Evolutionary conservation across 2,113 vertebrate genomes (phyloP).

Genomic region (Trogon surrucura): DNA sequence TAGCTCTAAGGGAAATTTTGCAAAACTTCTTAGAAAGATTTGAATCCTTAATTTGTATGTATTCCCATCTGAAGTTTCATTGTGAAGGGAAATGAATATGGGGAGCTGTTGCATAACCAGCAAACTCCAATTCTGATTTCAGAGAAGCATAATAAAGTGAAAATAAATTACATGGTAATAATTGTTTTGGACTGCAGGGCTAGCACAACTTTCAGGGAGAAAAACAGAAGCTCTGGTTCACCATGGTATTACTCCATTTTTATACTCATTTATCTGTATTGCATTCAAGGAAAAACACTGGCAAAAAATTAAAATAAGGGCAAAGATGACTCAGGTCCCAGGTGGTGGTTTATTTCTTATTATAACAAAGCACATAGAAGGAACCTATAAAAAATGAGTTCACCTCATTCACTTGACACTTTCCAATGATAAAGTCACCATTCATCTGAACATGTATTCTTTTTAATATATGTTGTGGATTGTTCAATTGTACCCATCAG

Average conservation of each 20-base stretch:
- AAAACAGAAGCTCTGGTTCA: conserved; percentile 51
- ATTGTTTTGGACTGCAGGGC: conserved; percentile 36
- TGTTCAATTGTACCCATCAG: not conserved
- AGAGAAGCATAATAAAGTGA: conserved; percentile 39
- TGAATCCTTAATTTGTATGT: conserved; percentile 41
- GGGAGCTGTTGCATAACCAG: not conserved
- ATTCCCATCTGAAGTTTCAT: conserved; percentile 41
- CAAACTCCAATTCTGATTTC: conserved; percentile 4
- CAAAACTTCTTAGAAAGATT: conserved; percentile 42
- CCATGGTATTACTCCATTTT: not conserved
- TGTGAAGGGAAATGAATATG: conserved; percentile 41
- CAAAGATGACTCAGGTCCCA: conserved; percentile 36
- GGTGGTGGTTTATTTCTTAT: not conserved
- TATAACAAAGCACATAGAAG: not conserved
- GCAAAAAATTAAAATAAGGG: conserved; percentile 23
- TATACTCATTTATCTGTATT: conserved; percentile 4
- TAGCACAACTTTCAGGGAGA: conserved; percentile 29
- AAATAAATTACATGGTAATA: conserved; percentile 44
- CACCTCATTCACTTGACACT: conserved; percentile 25
- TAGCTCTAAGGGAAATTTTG: conserved; percentile 26
- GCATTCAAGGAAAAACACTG: conserved; percentile 23
- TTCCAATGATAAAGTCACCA: conserved; percentile 1
- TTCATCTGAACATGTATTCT: not conserved
- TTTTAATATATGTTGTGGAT: conserved; percentile 12
- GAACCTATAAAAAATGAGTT: not conserved